phyloP scores from a whole-genome alignment of 2,113 vertebrate genomes.

The Pygathrix nemaeus region DNA sequence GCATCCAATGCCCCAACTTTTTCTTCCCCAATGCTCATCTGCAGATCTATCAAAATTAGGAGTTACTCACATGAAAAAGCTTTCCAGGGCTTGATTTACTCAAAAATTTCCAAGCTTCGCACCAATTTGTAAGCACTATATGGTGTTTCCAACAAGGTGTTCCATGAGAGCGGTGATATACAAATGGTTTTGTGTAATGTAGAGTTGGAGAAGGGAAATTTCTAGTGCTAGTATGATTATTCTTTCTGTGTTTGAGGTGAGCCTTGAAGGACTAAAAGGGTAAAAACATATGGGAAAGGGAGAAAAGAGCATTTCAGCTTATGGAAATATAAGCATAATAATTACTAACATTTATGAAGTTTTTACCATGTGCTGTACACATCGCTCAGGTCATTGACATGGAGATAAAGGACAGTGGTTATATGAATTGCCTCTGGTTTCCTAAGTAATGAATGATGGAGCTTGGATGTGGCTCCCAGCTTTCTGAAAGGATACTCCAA shows the following conservation, averaged over 20 bases:
- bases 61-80: background rate
- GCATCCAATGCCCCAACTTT: background rate
- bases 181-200: background rate
- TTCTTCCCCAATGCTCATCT: background rate
- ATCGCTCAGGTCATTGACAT: background rate
- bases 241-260: background rate
- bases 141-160: background rate
- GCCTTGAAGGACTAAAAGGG: background rate
- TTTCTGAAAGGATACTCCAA: background rate
- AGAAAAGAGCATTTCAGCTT: background rate
- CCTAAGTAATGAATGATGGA: background rate
- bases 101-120: background rate
- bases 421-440: background rate
- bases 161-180: background rate
- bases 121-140: background rate
- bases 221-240: background rate
- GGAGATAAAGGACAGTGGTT: background rate
- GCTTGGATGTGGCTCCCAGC: background rate
- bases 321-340: background rate
- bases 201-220: background rate
- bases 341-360: background rate
- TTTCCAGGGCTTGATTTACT: background rate
- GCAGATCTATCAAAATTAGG: background rate
- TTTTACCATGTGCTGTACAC: background rate
- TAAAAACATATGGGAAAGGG: background rate